Evolutionary conservation across 2,113 vertebrate species (phyloP), one percentile per base, ranked within the genome.

Genomic region (Garra rufa): DNA sequence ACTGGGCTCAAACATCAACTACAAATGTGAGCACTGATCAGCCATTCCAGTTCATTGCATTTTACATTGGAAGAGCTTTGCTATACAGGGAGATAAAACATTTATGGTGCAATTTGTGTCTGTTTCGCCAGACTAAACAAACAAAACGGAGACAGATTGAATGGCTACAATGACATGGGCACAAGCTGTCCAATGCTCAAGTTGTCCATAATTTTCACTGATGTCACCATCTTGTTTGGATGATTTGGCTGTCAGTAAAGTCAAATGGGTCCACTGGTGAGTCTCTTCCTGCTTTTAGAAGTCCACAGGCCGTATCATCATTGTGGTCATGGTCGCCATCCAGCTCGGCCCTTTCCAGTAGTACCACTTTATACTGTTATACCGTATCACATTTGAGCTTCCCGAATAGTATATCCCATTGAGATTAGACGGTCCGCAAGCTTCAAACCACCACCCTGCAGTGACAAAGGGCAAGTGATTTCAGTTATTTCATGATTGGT

Each of bases 341-440:
- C 95, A 87, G 84, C 92, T 94, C 0, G 95, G 94, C 8, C 95
- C 95, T 82, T 96, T 96, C 95, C 95, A 96, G 50, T 96, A 96
- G 88, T 96, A 95, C 96, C 96, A 96, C 87, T 96, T 96, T 38
- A 96, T 94, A 38, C 95, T 93, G 11, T 95, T 96, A 92, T 94
- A 96, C 82, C 92, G 93, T 34, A 93, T 89, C 48, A 91, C 91
- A 5, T 83, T 94, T 82, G 93, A 92, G 11, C 90, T 90, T 67
- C 91, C 91, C 0, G 92, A 87, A 89, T 95, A 95, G 89, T 95
- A 96, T 52, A 95, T 91, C 30, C 96, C 95, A 55, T 96, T 96
- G 81, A 96, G 88, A 88, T 96, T 96, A 57, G 95, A 96, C 0
- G 95, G 95, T 0, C 96, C 95, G 7, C 96, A 96, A 1, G 96